Evolutionary conservation across 2,888 invertebrate species (phyloP), one percentile per base, ranked within the genome.

Genomic region (Trisateles emortualis): DNA sequence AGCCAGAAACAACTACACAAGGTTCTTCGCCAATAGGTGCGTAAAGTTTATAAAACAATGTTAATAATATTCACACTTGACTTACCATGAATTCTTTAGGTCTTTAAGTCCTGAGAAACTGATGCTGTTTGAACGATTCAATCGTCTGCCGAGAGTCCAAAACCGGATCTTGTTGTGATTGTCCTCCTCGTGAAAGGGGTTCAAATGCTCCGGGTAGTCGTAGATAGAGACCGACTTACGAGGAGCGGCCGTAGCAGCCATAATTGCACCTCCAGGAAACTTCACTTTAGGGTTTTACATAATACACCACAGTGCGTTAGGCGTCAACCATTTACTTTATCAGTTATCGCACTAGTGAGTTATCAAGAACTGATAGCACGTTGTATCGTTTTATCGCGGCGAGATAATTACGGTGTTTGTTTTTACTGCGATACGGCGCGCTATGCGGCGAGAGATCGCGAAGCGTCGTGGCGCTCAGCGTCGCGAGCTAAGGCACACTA

Each of bases 201-300:
- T 96, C 62, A 96, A 90, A 81, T 96, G 96, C 77, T 96, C 96
- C 39, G 96, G 96, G 83, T 96, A 96, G 82, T 96, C 94, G 80
- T 95, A 93, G 71, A 95, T 94, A 42, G 95, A 95, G 64, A 91
- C 69, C 32, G 91, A 84, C 81, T 94, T 93, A 68, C 94, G 90
- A 50, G 90, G 78, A 63, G 80, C 84, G 60, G 91, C 87, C 84
- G 85, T 84, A 53, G 87, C 73, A 60, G 89, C 84, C 91, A 92
- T 90, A 69, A 72, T 86, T 77, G 64, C 71, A 66, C 59, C 59
- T 77, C 65, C 70, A 75, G 70, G 66, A 69, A 80, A 75, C n/a
- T 76, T 72, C 78, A 81, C 77, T 76, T 77, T 68, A 68, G 53
- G 66, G 59, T 81, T 90, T 92, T 90, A 92, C 91, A 92, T 92